Evolutionary conservation across 1,140 invertebrate species (phyloP).

Genomic region (Zelostemma sp.): DNA sequence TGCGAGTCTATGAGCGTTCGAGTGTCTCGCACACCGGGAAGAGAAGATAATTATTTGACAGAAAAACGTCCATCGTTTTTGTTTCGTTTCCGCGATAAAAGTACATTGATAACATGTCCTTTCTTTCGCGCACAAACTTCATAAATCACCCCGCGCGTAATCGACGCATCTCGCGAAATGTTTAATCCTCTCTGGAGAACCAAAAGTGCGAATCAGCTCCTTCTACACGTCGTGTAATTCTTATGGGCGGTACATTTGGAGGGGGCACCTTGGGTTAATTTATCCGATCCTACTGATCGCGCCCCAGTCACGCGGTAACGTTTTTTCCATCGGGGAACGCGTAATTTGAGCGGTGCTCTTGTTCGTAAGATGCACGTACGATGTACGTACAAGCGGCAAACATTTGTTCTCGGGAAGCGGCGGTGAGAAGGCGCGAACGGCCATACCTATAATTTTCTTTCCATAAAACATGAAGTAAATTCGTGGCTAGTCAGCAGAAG

Average conservation of each 20-base stretch:
- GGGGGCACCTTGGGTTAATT: background rate
- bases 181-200: too few species aligned
- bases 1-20: slow-evolving; percentile 1
- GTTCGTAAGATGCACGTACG: slow-evolving; percentile 16
- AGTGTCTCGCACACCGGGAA: slow-evolving; percentile 1
- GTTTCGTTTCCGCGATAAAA: too few species aligned
- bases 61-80: too few species aligned
- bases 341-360: slow-evolving; percentile 13
- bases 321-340: slow-evolving; percentile 9
- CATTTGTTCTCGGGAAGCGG: slow-evolving; percentile 7
- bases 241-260: background rate
- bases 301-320: slow-evolving; percentile 3
- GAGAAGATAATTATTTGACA: slow-evolving; percentile 7
- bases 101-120: too few species aligned
- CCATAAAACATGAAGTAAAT: slow-evolving; percentile 47
- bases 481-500: slow-evolving; percentile 32
- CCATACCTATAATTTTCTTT: slow-evolving; percentile 48
- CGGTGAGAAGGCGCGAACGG: slow-evolving; percentile 21
- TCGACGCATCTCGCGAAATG: too few species aligned
- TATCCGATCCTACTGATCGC: slow-evolving; percentile 5
- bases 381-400: slow-evolving; percentile 5
- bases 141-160: too few species aligned
- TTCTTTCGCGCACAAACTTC: too few species aligned
- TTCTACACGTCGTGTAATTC: too few species aligned
- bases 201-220: too few species aligned